These are phyloP conservation scores for Enteromius thamalakanensis DNA, from an alignment of 2,797 vertebrate species.

Conservation along the genomic window DNA sequence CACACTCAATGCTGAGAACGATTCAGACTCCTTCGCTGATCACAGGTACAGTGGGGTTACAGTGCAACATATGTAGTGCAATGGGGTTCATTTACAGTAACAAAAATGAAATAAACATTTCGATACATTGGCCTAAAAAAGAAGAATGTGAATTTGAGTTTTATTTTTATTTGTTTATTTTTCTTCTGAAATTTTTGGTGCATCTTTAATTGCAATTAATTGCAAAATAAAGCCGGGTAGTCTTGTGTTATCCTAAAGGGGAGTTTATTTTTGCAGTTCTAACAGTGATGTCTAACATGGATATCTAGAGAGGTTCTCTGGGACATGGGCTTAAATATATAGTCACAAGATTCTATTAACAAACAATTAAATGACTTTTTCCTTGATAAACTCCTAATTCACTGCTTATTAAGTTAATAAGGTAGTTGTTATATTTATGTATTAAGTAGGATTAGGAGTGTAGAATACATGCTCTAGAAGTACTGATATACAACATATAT, in stretches of 20 bases:
- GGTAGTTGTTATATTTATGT: background rate
- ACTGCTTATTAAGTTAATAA: background rate
- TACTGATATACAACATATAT: background rate
- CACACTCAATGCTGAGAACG: conserved; percentile 91
- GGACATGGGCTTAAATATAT: background rate
- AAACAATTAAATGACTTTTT: background rate
- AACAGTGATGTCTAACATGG: background rate
- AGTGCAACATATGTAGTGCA: background rate
- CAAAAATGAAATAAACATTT: background rate
- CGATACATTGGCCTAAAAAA: background rate
- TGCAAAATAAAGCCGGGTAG: background rate
- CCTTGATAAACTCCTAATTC: background rate
- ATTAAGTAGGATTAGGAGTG: background rate
- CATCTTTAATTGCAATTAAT: too few species aligned
- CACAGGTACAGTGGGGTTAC: conserved; percentile 84
- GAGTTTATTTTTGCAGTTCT: background rate
- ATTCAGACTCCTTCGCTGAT: conserved; percentile 92
- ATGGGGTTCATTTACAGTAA: background rate
- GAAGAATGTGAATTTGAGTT: background rate
- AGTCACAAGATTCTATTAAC: background rate
- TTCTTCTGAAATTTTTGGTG: background rate
- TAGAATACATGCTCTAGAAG: background rate
- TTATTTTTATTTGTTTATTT: background rate
- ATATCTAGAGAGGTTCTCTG: background rate
- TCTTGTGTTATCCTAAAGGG: background rate